A percentile compares a stretch with the other conserved stretches of the same genome.
phyloP scores from a whole-genome alignment of 2,888 invertebrate species.

The Notodonta ziczac region DNA sequence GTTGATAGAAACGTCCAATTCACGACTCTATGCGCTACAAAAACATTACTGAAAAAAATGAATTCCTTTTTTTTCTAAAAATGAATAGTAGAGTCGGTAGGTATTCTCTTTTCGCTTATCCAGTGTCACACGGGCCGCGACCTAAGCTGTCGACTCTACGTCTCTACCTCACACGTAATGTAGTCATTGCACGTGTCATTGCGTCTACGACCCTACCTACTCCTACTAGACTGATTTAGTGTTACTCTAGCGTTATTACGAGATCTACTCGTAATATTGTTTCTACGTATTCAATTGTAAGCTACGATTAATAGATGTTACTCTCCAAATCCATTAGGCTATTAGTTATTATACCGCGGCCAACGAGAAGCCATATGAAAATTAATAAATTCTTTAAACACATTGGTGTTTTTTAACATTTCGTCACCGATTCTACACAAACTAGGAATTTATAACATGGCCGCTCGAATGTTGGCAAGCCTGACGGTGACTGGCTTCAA shows the following conservation, averaged over 20 bases:
- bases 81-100: too few relatives aligned
- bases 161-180: slow-evolving; percentile 67
- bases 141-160: slow-evolving; percentile 49
- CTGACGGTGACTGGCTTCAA: too few relatives aligned
- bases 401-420: too few relatives aligned
- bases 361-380: too few relatives aligned
- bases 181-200: slow-evolving; percentile 66
- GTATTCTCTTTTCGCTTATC: slow-evolving; percentile 2
- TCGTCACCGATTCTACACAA: too few relatives aligned
- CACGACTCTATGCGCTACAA: neutral
- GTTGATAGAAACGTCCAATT: neutral
- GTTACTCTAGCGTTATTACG: slow-evolving; percentile 70
- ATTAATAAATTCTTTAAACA: too few relatives aligned
- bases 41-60: neutral
- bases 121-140: slow-evolving; percentile 15
- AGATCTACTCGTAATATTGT: slow-evolving; percentile 52
- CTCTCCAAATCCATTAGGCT: slow-evolving; percentile 46
- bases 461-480: too few relatives aligned
- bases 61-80: too few relatives aligned
- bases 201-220: slow-evolving; percentile 60
- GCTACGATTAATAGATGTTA: slow-evolving; percentile 55
- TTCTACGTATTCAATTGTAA: slow-evolving; percentile 63
- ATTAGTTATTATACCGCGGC: slow-evolving; percentile 33
- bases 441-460: too few relatives aligned
- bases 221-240: slow-evolving; percentile 83